Evolutionary conservation across 2,797 vertebrate species (phyloP).

Genomic region (Semaprochilodus insignis): DNA sequence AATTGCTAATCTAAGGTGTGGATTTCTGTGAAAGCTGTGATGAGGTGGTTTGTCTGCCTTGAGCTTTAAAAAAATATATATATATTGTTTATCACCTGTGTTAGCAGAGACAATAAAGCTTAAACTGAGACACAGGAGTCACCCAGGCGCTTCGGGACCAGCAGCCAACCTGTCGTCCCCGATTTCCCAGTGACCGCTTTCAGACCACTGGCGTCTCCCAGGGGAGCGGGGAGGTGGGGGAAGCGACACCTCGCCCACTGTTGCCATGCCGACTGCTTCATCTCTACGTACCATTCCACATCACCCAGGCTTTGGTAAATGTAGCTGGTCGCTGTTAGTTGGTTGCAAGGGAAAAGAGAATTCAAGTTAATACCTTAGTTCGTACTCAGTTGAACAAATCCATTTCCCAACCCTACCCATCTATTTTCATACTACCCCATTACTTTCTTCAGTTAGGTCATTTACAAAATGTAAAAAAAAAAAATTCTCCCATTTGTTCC

Average conservation of each 20-base stretch:
- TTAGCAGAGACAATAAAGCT: slow-evolving; percentile 90
- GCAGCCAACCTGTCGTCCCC: slow-evolving; percentile 99
- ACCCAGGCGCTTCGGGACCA: slow-evolving; percentile 95
- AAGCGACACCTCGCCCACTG: slow-evolving; percentile 98
- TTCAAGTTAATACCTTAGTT: slow-evolving; percentile 95
- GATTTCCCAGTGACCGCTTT: slow-evolving; percentile 97
- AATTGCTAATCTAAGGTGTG: slow-evolving; percentile 25
- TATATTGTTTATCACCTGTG: slow-evolving; percentile 83
- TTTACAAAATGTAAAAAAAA: background rate
- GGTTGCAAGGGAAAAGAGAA: slow-evolving; percentile 99
- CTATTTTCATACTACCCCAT: slow-evolving; percentile 6
- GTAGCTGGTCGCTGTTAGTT: slow-evolving; percentile 99
- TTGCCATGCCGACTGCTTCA: slow-evolving; percentile 99
- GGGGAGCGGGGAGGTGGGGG: slow-evolving; percentile 81
- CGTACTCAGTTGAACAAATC: slow-evolving; percentile 58
- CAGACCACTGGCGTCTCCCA: slow-evolving; percentile 99
- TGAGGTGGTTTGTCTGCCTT: slow-evolving; percentile 63
- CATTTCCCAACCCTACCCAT: slow-evolving; percentile 28
- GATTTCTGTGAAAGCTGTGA: slow-evolving; percentile 80
- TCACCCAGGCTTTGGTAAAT: slow-evolving; percentile 99
- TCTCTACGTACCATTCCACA: slow-evolving; percentile 99
- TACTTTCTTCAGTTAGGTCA: no score
- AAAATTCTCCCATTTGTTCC: background rate
- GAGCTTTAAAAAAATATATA: slow-evolving; percentile 3
- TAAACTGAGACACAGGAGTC: slow-evolving; percentile 99